Evolutionary conservation across 2,888 invertebrate species (phyloP).

Genomic region (Dione juno): DNA sequence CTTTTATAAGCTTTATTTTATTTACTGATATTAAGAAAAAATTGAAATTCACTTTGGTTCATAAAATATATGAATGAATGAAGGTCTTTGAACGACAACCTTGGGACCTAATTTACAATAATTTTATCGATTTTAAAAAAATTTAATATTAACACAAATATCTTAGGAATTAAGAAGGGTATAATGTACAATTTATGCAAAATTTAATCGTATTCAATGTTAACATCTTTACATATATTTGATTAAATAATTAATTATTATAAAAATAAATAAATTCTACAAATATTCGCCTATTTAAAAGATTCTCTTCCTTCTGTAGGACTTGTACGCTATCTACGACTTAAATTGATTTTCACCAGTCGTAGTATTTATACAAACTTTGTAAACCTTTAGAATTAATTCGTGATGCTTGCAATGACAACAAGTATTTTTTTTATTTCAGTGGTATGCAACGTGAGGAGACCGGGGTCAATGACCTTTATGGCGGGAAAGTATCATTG

Average conservation of each 20-base stretch:
- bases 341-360: conserved; percentile 3
- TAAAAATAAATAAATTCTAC: conserved; percentile 2
- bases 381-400: conserved; percentile 14
- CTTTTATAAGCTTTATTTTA: neutral
- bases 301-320: neutral
- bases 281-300: neutral
- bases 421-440: conserved; percentile 56
- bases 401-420: conserved; percentile 44
- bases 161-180: conserved; percentile 4
- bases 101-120: conserved; percentile 6
- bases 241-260: conserved; percentile 11
- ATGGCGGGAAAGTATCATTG: conserved; percentile 62
- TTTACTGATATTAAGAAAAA: neutral
- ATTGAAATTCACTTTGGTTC: neutral
- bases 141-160: conserved; percentile 4
- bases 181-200: conserved; percentile 11
- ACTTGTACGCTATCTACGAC: neutral
- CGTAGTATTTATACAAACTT: conserved; percentile 11
- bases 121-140: neutral
- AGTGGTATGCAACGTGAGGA: conserved; percentile 60
- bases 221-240: conserved; percentile 18
- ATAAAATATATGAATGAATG: conserved; percentile 5
- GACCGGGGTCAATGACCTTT: conserved; percentile 63
- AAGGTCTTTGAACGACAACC: conserved; percentile 15
- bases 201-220: conserved; percentile 1